Base-by-base conservation (phyloP, 2,888 invertebrate species). In the Morpho achilles region DNA sequence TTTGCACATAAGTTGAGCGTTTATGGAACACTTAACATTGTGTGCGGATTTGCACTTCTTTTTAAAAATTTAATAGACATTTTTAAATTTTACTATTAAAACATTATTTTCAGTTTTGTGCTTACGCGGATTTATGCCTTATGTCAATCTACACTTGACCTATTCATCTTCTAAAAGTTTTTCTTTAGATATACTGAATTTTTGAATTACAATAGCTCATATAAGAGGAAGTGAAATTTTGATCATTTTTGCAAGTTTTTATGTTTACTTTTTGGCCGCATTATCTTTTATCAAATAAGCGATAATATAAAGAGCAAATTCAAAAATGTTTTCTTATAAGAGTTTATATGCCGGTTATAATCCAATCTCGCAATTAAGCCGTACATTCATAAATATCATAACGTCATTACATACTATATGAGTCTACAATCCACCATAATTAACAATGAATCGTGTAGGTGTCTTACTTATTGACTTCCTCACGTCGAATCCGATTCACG, bases 401-500 rank as follows among this genome's bases (percentile, higher is more conserved):
- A 59, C 52, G 59, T 61, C 63, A 65, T 58, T 60, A 66, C 44
- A 39, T 16, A 50, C 59, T 54, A 43, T 48, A 53, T 53, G 46
- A 53, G 40, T 52, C 57, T 53, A 59, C 58, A 57, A 64, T 64
- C 62, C 57, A 53, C 57, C 61, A 66, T 69, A 67, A 67, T 67
- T 66, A 66, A 65, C 65, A 66, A 67, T 66, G 60, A 59, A 52
- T 63, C 67, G 64, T 63, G 69, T 63, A 62, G 68, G 63, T 65
- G 66, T 62, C 61, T 57, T 8, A 55, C 64, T 61, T 58, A 63
- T 60, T 59, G 63, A 64, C 69, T 68, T 69, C 70, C 69, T 68
- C 66, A 58, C 59, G 60, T 66, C 67, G 64, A 68, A 68, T 68
- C 63, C 59, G 61, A 64, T 66, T 63, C 70, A 69, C 67, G 70